Base-by-base conservation (phyloP, 2,797 vertebrate genomes). In the Pogoniulus pusillus region DNA sequence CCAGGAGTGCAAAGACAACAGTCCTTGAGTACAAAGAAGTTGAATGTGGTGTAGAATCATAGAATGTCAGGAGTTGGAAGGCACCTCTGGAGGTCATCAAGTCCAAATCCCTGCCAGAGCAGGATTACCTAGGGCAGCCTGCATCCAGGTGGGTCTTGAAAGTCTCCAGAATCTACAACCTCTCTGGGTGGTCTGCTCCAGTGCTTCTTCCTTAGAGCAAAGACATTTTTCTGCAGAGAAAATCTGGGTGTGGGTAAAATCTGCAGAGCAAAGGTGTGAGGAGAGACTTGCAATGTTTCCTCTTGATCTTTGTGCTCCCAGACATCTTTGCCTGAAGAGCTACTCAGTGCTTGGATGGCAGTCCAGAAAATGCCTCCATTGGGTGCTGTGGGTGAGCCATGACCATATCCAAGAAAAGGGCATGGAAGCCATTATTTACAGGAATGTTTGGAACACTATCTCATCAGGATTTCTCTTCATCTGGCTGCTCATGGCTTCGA, bases 1-100 rank as follows among this genome's bases (percentile, higher is more conserved):
- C 16, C 29, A 64, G 12, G 16, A 76, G 54, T 0, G 0, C 10
- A 74, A 82, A 79, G 35, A 64, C 0, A 1, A 59, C 14, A 73
- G 24, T 22, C 7, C 32, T 14, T 32, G 45, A 47, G 43, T 15
- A 12, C 18, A 26, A 39, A 47, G 29, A 82, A 86, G 24, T 4
- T 9, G 3, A 71, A 71, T 13, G 35, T 3, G 7, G 12, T 82
- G 34, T n/a, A 80, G n/a, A 51, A 22, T 47, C 45, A 47, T 23
- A 47, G 47, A 47, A 24, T 24, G 22, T 47, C 12, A 47, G 47
- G 22, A 5, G 22, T 47, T 47, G 22, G 47, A 23, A 47, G 47
- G 22, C 47, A 47, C 47, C 47, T 47, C 47, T 47, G 47, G 22
- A 24, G 41, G 47, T 23, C 20, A 47, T 23, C 7, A 4, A 47